Evolutionary conservation across 2,797 vertebrate species (phyloP), one percentile per base, ranked within the genome.

Genomic region (Sebastolobus altivelis): DNA sequence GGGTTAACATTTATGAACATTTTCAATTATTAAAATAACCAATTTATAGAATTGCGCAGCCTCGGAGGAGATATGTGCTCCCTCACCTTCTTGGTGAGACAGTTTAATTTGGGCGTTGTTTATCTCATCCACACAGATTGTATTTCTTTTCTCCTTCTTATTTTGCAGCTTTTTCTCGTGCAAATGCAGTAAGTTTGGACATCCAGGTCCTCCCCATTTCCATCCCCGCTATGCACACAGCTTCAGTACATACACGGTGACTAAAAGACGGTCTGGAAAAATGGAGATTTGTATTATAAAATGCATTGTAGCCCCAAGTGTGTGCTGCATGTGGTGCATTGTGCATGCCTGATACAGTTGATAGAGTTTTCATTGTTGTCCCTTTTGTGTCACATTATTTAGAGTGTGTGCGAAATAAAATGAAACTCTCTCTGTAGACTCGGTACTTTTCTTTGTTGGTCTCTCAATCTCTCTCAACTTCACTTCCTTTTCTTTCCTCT

Each of bases 71-170:
- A 46, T n/a, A n/a, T 16, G 46, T n/a, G 35, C 22, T 56, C 22
- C 10, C 20, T 52, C 40, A 73, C 38, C 27, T 27, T 62, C 33
- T 40, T 3, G 35, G 9, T n/a, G 52, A 33, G 3, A 20, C 29
- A 6, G 25, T 60, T 35, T 72, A 9, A 46, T 33, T 59, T 72
- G 35, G 9, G n/a, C 65, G 58, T 27, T 69, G 33, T 71, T 73
- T 61, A 74, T 80, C 60, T 80, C 70, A 9, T 49, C 40, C 55
- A 13, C 8, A 70, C 74, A 74, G 43, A 77, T 8, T 55, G 22
- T 55, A 29, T 18, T 31, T 37, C 1, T 70, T 40, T 54, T 18
- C 31, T 13, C 8, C 2, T 25, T 46, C 20, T 27, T 49, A n/a
- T 35, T 68, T 59, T 40, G n/a, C 3, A 56, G 13, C 31, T 14